phyloP scores from a whole-genome alignment of 2,888 invertebrate genomes.

The Spicauda simplicius region DNA sequence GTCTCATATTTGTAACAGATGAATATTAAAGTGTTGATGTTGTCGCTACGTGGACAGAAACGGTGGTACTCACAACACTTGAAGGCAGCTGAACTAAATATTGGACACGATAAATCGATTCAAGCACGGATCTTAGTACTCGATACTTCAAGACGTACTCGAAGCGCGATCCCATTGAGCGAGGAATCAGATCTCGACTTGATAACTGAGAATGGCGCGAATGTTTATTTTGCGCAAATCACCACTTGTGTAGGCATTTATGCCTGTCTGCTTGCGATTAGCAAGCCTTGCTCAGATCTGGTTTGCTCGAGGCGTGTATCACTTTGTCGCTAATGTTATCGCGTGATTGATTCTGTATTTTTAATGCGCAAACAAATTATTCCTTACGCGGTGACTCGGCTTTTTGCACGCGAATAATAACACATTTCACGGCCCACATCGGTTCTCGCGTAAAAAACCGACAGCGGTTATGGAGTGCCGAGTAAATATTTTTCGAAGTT shows the following conservation, averaged over 20 bases:
- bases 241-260: constrained; percentile 21
- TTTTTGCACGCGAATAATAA: constrained; percentile 8
- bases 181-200: constrained; percentile 29
- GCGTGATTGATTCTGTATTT: constrained; percentile 20
- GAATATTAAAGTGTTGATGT: constrained; percentile 6
- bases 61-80: constrained; percentile 12
- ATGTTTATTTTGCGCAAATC: constrained; percentile 32
- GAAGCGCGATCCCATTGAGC: constrained; percentile 23
- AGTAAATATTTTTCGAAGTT: constrained; percentile 51
- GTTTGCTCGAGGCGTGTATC: neutral
- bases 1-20: constrained; percentile 14
- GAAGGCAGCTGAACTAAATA: constrained; percentile 18
- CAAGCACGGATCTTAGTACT: constrained; percentile 22
- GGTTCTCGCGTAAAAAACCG: constrained; percentile 10
- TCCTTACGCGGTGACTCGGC: neutral
- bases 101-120: constrained; percentile 18
- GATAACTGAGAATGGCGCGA: constrained; percentile 24
- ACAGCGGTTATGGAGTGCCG: constrained; percentile 41
- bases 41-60: neutral
- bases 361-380: constrained; percentile 16
- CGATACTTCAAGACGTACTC: constrained; percentile 1
- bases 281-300: neutral
- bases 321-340: constrained; percentile 11
- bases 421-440: constrained; percentile 3
- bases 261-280: too few relatives aligned